A percentile compares a stretch with the other conserved stretches of the same genome.
These are phyloP conservation scores for Drosophila nigromelanica DNA, from an alignment of 1,140 invertebrate species.

Conservation along the genomic window DNA sequence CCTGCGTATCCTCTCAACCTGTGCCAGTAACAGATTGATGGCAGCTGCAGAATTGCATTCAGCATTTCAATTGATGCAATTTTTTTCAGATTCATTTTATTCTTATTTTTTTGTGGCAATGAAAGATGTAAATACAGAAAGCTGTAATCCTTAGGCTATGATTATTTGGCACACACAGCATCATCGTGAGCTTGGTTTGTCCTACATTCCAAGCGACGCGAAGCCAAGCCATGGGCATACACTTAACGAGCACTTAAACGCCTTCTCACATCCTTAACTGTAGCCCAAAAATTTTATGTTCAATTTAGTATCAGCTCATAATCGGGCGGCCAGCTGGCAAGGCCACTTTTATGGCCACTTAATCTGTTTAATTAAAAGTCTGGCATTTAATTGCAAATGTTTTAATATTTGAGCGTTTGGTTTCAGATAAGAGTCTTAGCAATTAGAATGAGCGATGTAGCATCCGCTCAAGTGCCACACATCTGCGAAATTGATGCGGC, in stretches of 20 bases:
- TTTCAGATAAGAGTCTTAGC: background rate
- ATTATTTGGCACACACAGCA: constrained; percentile 37
- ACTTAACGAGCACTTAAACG: constrained; percentile 74
- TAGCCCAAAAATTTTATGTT: constrained; percentile 50
- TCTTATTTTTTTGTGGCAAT: constrained; percentile 11
- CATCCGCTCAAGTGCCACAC: background rate
- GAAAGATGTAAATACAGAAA: constrained; percentile 34
- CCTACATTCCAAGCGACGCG: constrained; percentile 3
- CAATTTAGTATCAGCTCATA: constrained; percentile 71
- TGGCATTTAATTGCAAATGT: constrained; percentile 55
- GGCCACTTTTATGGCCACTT: constrained; percentile 52
- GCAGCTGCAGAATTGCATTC: constrained; percentile 54
- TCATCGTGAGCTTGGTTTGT: constrained; percentile 3
- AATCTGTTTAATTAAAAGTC: constrained; percentile 73
- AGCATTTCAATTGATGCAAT: constrained; percentile 74
- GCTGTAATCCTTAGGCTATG: constrained; percentile 22
- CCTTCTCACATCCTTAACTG: constrained; percentile 33
- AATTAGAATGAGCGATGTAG: constrained; percentile 14
- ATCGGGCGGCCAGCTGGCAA: constrained; percentile 34
- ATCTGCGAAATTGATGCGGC: background rate
- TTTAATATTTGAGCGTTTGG: constrained; percentile 34
- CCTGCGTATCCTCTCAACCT: constrained; percentile 43
- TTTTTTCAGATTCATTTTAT: constrained; percentile 43
- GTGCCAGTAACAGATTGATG: constrained; percentile 60
- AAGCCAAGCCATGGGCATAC: constrained; percentile 8